A percentile compares a stretch with the other conserved stretches of the same genome.
These are phyloP conservation scores for Tipula vernalis DNA, from an alignment of 2,888 invertebrate species.

Conservation along the genomic window DNA sequence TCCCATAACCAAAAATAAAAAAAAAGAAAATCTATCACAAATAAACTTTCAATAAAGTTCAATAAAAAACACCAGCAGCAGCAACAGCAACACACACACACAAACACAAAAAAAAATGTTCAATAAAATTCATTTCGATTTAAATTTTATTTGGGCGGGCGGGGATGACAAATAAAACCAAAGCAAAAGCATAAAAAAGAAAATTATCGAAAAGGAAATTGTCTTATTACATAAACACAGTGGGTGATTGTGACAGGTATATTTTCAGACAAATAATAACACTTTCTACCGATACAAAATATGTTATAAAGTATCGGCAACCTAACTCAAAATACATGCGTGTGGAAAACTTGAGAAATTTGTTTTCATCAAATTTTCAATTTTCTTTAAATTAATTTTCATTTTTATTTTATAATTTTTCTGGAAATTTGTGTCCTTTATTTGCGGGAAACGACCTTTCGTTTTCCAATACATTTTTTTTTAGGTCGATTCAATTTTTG, in stretches of 20 bases:
- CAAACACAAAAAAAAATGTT: not conserved
- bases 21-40: not conserved
- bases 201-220: not conserved
- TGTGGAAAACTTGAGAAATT: not conserved
- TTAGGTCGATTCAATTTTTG: not conserved
- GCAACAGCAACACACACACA: not conserved
- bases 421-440: not conserved
- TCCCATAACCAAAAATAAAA: not conserved
- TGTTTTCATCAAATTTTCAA: not conserved
- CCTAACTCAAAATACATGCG: not conserved
- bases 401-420: no score
- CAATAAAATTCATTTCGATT: not conserved
- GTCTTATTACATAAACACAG: not conserved
- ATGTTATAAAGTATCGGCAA: not conserved
- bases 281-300: not conserved
- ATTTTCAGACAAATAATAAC: not conserved
- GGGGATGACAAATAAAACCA: not conserved
- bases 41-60: slow-evolving; percentile 4
- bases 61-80: not conserved
- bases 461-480: not conserved
- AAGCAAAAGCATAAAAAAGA: not conserved
- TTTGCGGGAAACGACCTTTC: not conserved
- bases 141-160: not conserved
- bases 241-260: not conserved
- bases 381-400: not conserved